phyloP scores from a whole-genome alignment of 2,113 vertebrate genomes.

The Charina bottae region DNA sequence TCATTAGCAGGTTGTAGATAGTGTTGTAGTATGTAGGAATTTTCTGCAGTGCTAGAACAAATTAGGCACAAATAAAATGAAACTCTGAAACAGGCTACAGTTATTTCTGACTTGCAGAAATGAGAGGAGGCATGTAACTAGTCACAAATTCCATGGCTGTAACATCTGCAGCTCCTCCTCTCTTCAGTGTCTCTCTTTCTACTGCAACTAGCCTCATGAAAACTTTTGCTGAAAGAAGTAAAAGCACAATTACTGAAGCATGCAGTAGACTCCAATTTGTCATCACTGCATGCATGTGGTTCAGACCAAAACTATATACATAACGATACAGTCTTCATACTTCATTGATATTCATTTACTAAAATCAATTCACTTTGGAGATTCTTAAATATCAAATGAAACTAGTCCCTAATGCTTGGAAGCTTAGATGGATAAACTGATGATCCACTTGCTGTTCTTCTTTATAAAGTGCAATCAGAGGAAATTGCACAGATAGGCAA shows the following conservation, averaged over 20 bases:
- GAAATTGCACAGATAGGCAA: not conserved
- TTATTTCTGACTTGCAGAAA: not conserved
- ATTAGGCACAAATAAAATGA: not conserved
- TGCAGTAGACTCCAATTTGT: not conserved
- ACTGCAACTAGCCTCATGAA: not conserved
- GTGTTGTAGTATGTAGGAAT: not conserved
- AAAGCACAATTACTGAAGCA: not conserved
- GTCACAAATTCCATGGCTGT: not conserved
- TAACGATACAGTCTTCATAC: not conserved
- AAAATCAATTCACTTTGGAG: not conserved
- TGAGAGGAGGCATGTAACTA: not conserved
- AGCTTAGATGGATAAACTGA: not conserved
- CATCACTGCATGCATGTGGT: not conserved
- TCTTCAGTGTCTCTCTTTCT: not conserved
- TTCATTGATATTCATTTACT: conserved; percentile 6
- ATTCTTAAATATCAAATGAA: not conserved
- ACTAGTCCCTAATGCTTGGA: not conserved
- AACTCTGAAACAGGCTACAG: not conserved
- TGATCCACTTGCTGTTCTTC: not conserved
- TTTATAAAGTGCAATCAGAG: not conserved
- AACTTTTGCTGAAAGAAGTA: not conserved
- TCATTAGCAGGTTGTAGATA: not conserved
- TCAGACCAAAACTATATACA: not conserved
- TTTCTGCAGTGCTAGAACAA: not conserved
- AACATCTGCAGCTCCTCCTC: not conserved